A percentile compares a stretch with the other conserved stretches of the same genome.
phyloP scores from a whole-genome alignment of 2,888 invertebrate genomes.

The Acleris cristana region DNA sequence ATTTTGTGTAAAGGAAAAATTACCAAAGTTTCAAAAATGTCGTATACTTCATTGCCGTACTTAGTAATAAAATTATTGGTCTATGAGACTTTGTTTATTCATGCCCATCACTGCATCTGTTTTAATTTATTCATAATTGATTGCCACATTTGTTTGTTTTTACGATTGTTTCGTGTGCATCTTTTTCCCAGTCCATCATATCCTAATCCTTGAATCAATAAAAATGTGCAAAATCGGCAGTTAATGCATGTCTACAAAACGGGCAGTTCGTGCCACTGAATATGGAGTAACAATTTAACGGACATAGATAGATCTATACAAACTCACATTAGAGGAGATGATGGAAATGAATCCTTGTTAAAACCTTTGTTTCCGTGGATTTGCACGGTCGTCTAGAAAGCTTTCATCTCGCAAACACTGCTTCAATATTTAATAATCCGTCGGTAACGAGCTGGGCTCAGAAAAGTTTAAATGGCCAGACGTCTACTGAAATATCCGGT shows the following conservation, averaged over 20 bases:
- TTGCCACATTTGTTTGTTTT: too few species aligned
- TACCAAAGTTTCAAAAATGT: too few species aligned
- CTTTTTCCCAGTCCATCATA: constrained; percentile 29
- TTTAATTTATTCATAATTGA: too few species aligned
- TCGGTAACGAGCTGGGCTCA: constrained; percentile 75
- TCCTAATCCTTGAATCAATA: constrained; percentile 37
- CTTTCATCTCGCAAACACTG: constrained; percentile 74
- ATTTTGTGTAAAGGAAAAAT: constrained; percentile 39
- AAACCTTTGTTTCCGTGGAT: constrained; percentile 35
- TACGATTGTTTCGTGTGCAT: constrained; percentile 3
- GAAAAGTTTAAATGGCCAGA: constrained; percentile 81
- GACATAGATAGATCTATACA: neutral
- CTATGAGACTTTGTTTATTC: too few species aligned
- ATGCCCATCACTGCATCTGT: too few species aligned
- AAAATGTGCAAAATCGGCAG: constrained; percentile 34
- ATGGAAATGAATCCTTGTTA: constrained; percentile 38
- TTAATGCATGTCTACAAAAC: constrained; percentile 33
- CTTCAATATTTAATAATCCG: constrained; percentile 83
- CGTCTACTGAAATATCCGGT: constrained; percentile 41
- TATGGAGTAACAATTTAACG: constrained; percentile 35
- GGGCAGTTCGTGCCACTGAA: constrained; percentile 39
- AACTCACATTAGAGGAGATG: constrained; percentile 29
- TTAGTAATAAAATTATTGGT: too few species aligned
- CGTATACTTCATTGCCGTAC: too few species aligned
- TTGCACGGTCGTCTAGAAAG: constrained; percentile 62